These are phyloP conservation scores for Crypturellus tataupa DNA, from an alignment of 2,797 vertebrate genomes.

Conservation along the genomic window DNA sequence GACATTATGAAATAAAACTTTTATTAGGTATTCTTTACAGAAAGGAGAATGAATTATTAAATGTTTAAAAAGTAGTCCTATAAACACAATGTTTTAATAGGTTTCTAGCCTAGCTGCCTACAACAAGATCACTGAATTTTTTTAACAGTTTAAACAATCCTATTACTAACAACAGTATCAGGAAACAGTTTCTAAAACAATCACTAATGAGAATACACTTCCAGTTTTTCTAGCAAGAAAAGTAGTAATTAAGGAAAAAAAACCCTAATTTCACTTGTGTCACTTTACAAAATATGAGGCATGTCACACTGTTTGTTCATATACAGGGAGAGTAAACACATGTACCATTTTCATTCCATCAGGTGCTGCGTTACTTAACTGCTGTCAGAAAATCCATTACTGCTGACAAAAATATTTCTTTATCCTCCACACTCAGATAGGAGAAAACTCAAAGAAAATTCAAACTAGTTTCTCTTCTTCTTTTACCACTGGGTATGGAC, in stretches of 20 bases:
- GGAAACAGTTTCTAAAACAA: neutral
- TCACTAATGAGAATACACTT: neutral
- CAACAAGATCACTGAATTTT: neutral
- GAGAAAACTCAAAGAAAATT: conserved; percentile 42
- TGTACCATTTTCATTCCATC: neutral
- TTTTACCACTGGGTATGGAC: neutral
- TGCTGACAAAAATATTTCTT: neutral
- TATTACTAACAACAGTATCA: neutral
- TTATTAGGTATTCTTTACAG: neutral
- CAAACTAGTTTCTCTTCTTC: conserved; percentile 43
- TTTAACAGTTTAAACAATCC: neutral
- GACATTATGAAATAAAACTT: neutral
- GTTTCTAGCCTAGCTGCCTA: neutral
- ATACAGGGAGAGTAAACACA: neutral
- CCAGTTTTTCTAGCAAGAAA: neutral
- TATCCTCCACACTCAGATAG: conserved; percentile 7
- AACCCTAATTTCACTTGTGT: neutral
- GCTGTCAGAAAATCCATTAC: neutral
- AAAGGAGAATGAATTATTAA: neutral
- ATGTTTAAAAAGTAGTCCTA: neutral
- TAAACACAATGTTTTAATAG: neutral
- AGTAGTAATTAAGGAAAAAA: neutral
- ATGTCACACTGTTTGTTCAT: neutral
- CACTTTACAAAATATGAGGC: neutral
- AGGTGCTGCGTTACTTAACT: neutral